Base-by-base conservation (phyloP, 2,888 invertebrate genomes). In the Opisthograptis luteolata region DNA sequence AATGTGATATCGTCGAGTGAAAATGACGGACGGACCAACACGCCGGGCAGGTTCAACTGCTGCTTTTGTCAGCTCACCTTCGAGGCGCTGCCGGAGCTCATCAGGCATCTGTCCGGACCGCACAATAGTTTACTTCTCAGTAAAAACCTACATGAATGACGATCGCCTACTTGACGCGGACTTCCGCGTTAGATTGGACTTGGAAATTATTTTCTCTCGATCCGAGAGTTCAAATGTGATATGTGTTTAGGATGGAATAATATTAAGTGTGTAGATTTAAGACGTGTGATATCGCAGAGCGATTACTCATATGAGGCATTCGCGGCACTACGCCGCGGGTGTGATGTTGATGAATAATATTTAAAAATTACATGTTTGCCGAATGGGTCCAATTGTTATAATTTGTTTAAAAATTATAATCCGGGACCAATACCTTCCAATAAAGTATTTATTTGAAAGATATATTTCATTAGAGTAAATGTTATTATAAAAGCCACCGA, bases 31-130 rank as follows among this genome's bases (percentile, higher is more conserved):
- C 79, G 91, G 54, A 90, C 91, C 27, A 93, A 93, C 57, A 93
- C 93, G 41, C 84, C 89, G 1, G 93, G 93, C 28, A 92, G 94
- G 49, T 96, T 96, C 75, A 96, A 95, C 79, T 97, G 96, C 80
- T 97, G 96, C 85, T 97, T 97, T 91, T 97, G 96, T 80, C 95
- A 95, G 69, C 92, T 96, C 70, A 95, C 94, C 61, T 96, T 96
- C 76, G 96, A 96, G 84, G 96, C 96, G 60, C 90, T 96, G 69
- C 96, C 96, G 68, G 96, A 97, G 83, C 92, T 97, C 58, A 96
- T 96, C 67, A 92, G 96, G 79, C 96, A 96, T 80, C 91, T 97
- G 64, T 96, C 96, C 14, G 96, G 96, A 58, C 96, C 96, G 60
- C 96, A 97, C 84, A 97, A 97, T 76, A 96, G 95, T 87, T 91